phyloP scores from a whole-genome alignment of 2,888 invertebrate species.

The Tholera decimalis region DNA sequence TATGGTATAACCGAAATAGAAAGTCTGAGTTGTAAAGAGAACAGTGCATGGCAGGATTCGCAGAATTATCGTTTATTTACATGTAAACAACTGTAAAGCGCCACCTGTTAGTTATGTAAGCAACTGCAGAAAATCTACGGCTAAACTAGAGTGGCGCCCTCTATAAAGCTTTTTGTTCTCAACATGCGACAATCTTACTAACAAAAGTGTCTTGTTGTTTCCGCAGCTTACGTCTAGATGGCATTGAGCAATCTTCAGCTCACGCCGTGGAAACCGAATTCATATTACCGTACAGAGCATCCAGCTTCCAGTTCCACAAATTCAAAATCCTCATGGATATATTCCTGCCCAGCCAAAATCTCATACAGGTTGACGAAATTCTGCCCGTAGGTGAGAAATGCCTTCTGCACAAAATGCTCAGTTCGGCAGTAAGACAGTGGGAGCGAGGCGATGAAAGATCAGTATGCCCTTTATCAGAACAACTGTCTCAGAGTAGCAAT shows the following conservation, averaged over 20 bases:
- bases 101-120: slow-evolving; percentile 30
- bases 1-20: neutral
- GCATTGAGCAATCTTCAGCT: slow-evolving; percentile 90
- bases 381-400: slow-evolving; percentile 87
- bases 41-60: neutral
- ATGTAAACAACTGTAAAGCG: slow-evolving; percentile 16
- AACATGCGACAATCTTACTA: neutral
- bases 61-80: neutral
- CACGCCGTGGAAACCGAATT: slow-evolving; percentile 86
- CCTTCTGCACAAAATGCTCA: slow-evolving; percentile 90
- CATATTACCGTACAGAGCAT: slow-evolving; percentile 91
- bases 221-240: slow-evolving; percentile 92
- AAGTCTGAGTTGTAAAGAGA: neutral
- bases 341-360: slow-evolving; percentile 89
- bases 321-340: slow-evolving; percentile 92
- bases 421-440: slow-evolving; percentile 91
- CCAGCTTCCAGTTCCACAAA: slow-evolving; percentile 91
- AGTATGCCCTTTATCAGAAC: slow-evolving; percentile 86
- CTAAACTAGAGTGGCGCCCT: slow-evolving; percentile 14
- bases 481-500: slow-evolving; percentile 73
- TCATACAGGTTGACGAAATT: slow-evolving; percentile 79
- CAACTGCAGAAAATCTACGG: too few relatives aligned
- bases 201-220: slow-evolving; percentile 27
- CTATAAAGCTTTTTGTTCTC: neutral
- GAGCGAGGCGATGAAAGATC: slow-evolving; percentile 91